These are phyloP conservation scores for Gasterosteus aculeatus DNA, from an alignment of 2,113 vertebrate genomes.

Conservation along the genomic window DNA sequence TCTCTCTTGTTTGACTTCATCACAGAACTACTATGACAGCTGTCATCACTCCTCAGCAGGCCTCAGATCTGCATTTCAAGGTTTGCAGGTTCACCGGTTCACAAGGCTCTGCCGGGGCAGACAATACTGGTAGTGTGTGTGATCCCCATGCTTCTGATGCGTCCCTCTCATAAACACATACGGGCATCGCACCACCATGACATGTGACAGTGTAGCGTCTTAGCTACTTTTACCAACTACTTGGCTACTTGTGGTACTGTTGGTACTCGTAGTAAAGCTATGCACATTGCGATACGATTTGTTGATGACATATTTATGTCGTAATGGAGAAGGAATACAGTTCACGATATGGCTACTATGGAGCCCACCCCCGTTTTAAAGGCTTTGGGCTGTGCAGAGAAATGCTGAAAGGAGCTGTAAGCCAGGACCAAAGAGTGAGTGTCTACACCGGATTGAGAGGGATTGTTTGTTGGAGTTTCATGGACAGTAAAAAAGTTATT, in stretches of 20 bases:
- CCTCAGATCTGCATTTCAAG: conserved; percentile 82
- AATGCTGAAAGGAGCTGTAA: neutral
- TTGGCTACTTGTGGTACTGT: neutral
- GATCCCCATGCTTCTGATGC: conserved; percentile 45
- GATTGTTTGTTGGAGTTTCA: neutral
- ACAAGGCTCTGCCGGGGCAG: conserved; percentile 71
- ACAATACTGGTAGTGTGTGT: conserved; percentile 49
- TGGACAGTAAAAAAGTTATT: neutral
- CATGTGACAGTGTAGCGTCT: conserved; percentile 7
- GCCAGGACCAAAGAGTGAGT: neutral
- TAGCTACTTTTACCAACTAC: neutral
- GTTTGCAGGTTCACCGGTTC: conserved; percentile 75
- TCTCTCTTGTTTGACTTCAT: conserved; percentile 71
- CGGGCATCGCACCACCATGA: conserved; percentile 12
- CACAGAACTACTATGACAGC: conserved; percentile 78
- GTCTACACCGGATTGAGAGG: neutral
- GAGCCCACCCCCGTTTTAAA: neutral
- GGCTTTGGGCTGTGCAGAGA: neutral
- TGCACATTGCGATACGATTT: conserved; percentile 6
- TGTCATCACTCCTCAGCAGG: conserved; percentile 79
- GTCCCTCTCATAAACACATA: conserved; percentile 51
- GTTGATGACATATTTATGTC: neutral
- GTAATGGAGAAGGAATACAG: neutral
- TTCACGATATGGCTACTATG: neutral
- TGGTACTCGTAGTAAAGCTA: neutral